These are phyloP conservation scores for Malurus splendens DNA, from an alignment of 2,797 vertebrate species.

Conservation along the genomic window DNA sequence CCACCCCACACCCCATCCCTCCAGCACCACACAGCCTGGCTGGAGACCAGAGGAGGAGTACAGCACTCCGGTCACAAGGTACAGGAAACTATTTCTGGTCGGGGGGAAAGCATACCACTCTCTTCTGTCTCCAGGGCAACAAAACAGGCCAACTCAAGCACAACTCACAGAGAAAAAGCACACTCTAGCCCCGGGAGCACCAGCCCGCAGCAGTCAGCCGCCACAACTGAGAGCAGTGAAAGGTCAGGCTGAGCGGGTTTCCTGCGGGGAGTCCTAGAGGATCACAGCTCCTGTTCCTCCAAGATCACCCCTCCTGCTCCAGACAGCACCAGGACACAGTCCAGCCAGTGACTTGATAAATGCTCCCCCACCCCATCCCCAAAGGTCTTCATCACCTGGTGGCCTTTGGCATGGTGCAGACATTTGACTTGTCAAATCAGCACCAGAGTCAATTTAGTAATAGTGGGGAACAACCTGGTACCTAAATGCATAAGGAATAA, in stretches of 20 bases:
- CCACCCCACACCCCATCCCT: constrained; percentile 34
- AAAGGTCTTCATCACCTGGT: neutral
- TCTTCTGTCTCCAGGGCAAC: constrained; percentile 62
- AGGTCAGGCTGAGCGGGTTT: constrained; percentile 22
- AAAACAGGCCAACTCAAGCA: constrained; percentile 65
- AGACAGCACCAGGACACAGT: neutral
- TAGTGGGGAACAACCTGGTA: neutral
- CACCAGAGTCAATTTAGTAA: neutral
- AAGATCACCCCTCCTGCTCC: neutral
- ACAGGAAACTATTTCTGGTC: constrained; percentile 69
- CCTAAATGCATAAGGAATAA: neutral
- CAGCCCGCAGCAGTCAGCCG: neutral
- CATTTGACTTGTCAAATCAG: neutral
- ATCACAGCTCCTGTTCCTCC: neutral
- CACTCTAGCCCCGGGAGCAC: neutral
- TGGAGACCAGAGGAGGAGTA: constrained; percentile 37
- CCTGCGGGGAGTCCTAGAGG: neutral
- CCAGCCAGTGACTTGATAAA: neutral
- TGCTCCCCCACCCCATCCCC: fast-evolving
- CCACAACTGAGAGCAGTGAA: neutral
- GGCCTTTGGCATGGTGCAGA: neutral
- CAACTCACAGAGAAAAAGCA: neutral
- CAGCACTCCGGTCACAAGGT: constrained; percentile 58
- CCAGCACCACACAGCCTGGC: constrained; percentile 46
- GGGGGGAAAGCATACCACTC: constrained; percentile 60